A percentile compares a stretch with the other conserved stretches of the same genome.
Conservation (phyloP, 2,888 invertebrate genomes). For the Theodoxus fluviatilis region DNA sequence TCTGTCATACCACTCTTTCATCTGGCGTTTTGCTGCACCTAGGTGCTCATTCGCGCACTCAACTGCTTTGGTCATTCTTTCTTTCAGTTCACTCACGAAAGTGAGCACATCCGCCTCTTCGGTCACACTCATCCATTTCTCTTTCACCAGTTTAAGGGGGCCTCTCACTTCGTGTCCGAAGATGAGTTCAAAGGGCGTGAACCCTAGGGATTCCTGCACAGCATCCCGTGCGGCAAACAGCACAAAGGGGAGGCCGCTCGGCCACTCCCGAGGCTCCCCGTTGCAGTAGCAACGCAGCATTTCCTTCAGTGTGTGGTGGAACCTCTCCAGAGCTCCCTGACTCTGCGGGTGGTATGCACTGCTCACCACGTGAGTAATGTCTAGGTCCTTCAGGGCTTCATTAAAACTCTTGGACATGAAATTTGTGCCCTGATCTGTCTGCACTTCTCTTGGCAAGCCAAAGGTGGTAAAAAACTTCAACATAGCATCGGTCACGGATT, state of each 20-base stretch:
- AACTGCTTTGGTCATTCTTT: slow-evolving; percentile 24
- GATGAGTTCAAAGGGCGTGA: slow-evolving; percentile 37
- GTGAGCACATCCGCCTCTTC: slow-evolving; percentile 3
- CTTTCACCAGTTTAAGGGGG: slow-evolving; percentile 28
- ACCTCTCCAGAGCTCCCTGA: slow-evolving; percentile 31
- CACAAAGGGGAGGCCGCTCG: slow-evolving; percentile 31
- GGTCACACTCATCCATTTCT: slow-evolving; percentile 19
- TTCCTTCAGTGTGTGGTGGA: slow-evolving; percentile 35
- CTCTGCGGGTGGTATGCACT: slow-evolving; percentile 32
- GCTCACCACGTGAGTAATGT: slow-evolving; percentile 16
- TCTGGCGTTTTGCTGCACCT: neutral
- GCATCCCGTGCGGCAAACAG: slow-evolving; percentile 35
- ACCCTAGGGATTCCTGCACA: slow-evolving; percentile 35
- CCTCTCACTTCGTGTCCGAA: slow-evolving; percentile 36
- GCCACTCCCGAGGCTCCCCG: slow-evolving; percentile 32
- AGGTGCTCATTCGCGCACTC: slow-evolving; percentile 26
- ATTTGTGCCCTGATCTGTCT: slow-evolving; percentile 37
- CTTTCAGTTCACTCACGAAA: neutral
- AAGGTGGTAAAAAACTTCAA: slow-evolving; percentile 34
- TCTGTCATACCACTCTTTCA: slow-evolving; percentile 21
- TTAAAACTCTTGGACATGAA: slow-evolving; percentile 35
- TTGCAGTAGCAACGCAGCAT: slow-evolving; percentile 33
- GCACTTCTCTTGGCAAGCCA: slow-evolving; percentile 34
- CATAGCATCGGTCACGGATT: too few relatives aligned
- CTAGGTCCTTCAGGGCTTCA: slow-evolving; percentile 32